These are phyloP conservation scores for Micronycteris hirsuta DNA, from an alignment of 2,113 vertebrate species.

Conservation along the genomic window DNA sequence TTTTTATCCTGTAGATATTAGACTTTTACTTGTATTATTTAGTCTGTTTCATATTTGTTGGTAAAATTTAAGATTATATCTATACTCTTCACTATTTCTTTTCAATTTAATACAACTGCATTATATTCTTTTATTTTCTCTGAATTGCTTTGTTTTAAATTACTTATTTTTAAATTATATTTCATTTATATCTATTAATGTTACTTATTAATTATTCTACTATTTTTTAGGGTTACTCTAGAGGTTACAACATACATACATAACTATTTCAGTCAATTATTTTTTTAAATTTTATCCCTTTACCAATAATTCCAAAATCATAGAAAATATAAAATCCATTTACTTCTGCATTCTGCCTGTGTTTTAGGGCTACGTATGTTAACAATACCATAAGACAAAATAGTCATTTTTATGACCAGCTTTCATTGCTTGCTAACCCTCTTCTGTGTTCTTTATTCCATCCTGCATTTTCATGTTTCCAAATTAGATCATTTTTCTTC, in stretches of 20 bases:
- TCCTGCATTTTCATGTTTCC: not conserved
- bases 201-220: not conserved
- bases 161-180: not conserved
- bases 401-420: not conserved
- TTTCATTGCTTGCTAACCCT: not conserved
- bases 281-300: not conserved
- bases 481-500: not conserved
- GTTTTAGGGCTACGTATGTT: not conserved
- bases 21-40: not conserved
- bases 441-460: not conserved
- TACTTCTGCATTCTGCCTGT: not conserved
- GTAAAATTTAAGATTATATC: not conserved
- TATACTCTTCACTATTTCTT: not conserved
- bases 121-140: not conserved
- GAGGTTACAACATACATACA: not conserved
- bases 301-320: not conserved
- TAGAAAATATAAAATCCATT: not conserved
- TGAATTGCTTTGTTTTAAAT: not conserved
- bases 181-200: not conserved
- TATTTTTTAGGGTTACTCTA: not conserved
- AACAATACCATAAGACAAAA: not conserved
- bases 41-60: not conserved
- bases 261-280: not conserved
- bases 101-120: not conserved
- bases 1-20: not conserved